These are phyloP conservation scores for Tineola bisselliella DNA, from an alignment of 2,888 invertebrate species.

Conservation along the genomic window DNA sequence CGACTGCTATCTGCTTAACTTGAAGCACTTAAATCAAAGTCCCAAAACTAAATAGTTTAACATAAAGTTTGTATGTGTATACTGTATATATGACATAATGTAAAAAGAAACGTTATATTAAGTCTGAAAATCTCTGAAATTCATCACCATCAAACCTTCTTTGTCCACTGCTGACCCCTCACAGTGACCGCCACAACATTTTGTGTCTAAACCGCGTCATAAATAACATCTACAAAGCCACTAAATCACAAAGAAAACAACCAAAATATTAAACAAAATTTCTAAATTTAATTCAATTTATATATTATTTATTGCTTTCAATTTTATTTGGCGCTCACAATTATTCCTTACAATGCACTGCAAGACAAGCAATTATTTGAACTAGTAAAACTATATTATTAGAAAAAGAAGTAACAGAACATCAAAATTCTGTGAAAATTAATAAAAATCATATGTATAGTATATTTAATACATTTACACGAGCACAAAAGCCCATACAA, in stretches of 20 bases:
- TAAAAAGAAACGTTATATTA: background rate
- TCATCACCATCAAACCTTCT: conserved; percentile 2
- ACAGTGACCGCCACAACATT: background rate
- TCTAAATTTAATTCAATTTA: background rate
- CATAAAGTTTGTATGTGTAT: too few relatives aligned
- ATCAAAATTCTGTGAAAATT: background rate
- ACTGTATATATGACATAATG: too few relatives aligned
- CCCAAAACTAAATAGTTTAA: too few relatives aligned
- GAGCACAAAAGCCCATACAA: background rate
- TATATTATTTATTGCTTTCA: too few relatives aligned
- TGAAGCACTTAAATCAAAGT: too few relatives aligned
- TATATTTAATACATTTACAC: background rate
- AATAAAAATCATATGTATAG: background rate
- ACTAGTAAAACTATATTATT: background rate
- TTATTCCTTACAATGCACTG: too few relatives aligned
- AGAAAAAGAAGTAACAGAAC: too few relatives aligned
- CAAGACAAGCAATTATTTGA: too few relatives aligned
- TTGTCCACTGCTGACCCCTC: background rate
- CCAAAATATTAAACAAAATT: background rate
- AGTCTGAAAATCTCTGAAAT: background rate
- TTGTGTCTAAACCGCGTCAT: conserved; percentile 1
- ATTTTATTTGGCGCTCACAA: too few relatives aligned
- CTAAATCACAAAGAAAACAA: conserved; percentile 2
- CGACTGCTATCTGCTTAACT: too few relatives aligned
- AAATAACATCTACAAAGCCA: conserved; percentile 1